Evolutionary conservation across 2,113 vertebrate genomes (phyloP), one percentile per base, ranked within the genome.

Genomic region (Phalacrocorax aristotelis): DNA sequence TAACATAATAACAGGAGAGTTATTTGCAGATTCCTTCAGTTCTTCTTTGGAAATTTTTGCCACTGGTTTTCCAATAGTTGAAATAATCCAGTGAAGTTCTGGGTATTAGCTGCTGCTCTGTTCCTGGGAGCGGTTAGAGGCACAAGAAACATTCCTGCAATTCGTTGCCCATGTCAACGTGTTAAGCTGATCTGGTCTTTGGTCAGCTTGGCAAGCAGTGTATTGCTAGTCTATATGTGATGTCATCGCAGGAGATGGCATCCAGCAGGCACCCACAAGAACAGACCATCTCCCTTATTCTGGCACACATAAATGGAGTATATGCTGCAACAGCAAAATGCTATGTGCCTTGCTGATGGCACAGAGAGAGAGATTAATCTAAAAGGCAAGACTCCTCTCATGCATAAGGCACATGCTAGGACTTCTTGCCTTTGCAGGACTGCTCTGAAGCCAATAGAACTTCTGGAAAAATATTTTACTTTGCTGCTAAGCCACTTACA

Each of bases 81-180:
- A 86, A 83, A 68, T 42, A 69, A 55, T 72, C 12, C 15, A 23
- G 0, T 48, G 13, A 48, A 49, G 26, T 81, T 64, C 65, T 66
- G 8, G 8, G 1, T 89, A 5, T 66, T 61, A 62, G 7, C 18
- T 77, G 64, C 36, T 52, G 27, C 16, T 54, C 13, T 87, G 23
- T 77, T 78, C 23, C 38, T 62, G 51, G 11, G 22, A 42, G 15
- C 1, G 0, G 5, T 34, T 71, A 75, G 23, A 26, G 87, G 29
- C 12, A 68, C 32, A 54, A 71, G 55, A 77, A 91, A 11, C 0
- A 0, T 25, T 70, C 72, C 58, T 84, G 26, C 6, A 1, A 16
- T 6, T 46, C 0, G 0, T 3, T 75, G 52, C 29, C 6, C 2
- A 1, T 0, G 3, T 61, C 34, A 74, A 34, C 2, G 3, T 4